Conservation (phyloP, 2,113 vertebrate genomes). For the Rhabdornis inornatus region DNA sequence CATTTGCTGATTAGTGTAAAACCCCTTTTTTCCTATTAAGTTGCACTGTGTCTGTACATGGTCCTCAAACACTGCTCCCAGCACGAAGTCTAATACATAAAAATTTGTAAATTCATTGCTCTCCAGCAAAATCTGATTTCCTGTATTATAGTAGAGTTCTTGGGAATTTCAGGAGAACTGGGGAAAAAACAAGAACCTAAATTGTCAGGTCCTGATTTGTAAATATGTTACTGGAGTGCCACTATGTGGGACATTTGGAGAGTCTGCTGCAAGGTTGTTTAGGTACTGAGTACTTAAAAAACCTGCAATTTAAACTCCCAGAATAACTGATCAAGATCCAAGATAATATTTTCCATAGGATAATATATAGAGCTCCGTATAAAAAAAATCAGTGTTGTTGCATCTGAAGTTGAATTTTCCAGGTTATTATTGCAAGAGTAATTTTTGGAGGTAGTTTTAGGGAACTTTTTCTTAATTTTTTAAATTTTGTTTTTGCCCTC, state of each 20-base stretch:
- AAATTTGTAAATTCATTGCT: neutral
- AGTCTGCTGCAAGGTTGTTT: neutral
- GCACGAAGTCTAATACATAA: neutral
- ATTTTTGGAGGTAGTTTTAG: neutral
- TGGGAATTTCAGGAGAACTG: neutral
- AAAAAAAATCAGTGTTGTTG: neutral
- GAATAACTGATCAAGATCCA: neutral
- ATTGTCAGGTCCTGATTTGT: neutral
- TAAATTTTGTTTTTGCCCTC: fast-evolving
- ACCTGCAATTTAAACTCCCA: neutral
- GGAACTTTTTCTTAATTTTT: neutral
- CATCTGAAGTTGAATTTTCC: neutral
- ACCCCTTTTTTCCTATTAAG: neutral
- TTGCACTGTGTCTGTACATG: neutral
- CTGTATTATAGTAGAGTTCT: neutral
- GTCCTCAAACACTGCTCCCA: neutral
- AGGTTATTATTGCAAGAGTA: neutral
- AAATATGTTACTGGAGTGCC: neutral
- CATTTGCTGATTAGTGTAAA: neutral
- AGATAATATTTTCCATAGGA: neutral
- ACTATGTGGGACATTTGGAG: neutral
- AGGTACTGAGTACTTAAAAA: neutral
- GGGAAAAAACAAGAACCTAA: neutral
- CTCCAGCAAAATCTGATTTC: neutral
- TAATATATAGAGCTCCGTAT: neutral